Conservation (phyloP, 2,113 vertebrate species). For the Ceyx melanurus region DNA sequence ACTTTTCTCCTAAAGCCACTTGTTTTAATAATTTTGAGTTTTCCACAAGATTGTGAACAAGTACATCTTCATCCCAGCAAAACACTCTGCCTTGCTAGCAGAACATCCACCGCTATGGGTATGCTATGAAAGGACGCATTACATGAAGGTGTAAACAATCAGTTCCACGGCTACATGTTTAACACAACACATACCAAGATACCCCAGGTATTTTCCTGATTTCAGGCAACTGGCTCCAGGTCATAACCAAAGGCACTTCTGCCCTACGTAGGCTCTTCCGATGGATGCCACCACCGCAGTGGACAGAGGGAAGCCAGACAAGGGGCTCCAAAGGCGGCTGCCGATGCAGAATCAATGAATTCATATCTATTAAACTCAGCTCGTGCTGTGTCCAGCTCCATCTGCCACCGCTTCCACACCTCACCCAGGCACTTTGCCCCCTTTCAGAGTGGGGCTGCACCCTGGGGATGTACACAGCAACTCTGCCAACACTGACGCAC, state of each 20-base stretch:
- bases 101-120: neutral
- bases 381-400: no score
- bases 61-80: neutral
- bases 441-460: neutral
- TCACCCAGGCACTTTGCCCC: neutral
- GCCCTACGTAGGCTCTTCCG: neutral
- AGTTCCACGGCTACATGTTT: fast-evolving
- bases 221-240: neutral
- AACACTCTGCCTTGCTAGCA: fast-evolving
- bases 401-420: neutral
- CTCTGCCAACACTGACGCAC: neutral
- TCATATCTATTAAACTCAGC: neutral
- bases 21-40: neutral
- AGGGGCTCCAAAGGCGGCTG: fast-evolving
- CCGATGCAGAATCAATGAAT: fast-evolving
- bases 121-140: neutral
- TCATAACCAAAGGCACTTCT: neutral
- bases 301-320: fast-evolving
- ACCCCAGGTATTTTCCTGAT: neutral
- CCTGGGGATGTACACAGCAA: neutral
- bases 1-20: neutral
- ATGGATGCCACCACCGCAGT: fast-evolving
- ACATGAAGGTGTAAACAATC: fast-evolving
- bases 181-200: fast-evolving
- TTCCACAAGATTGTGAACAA: neutral